Base-by-base conservation (phyloP, 2,113 vertebrate species). In the Varanus komodoensis region DNA sequence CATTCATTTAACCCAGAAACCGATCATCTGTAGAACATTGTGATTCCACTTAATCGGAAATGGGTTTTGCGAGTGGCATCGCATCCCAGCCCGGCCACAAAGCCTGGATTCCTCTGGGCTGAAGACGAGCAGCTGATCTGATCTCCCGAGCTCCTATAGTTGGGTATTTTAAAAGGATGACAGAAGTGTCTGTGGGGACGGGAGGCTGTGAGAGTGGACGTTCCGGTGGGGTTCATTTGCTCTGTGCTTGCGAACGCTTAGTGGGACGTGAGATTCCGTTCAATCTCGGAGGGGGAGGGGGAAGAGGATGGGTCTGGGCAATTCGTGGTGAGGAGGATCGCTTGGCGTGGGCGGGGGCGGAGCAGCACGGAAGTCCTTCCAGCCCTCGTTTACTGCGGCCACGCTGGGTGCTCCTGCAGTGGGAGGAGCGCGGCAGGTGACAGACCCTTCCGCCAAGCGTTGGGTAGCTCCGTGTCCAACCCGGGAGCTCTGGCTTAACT, bases 1-100 rank as follows among this genome's bases (percentile, higher is more conserved):
- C 61, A 85, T 84, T 73, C 90, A 94, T 4, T 78, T 73, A 89
- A 73, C 82, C 82, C 79, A 85, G 74, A 89, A 89, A 91, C 61
- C 68, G 19, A 50, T 32, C 0, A 67, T 52, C 2, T 88, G 82
- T 90, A 1, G 91, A 89, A 67, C 61, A 44, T 73, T 90, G 78
- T 93, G 52, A 77, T 85, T 71, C 71, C 3, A 25, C 32, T 91
- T 91, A 61, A 67, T 23, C n/a, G 0, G 82, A 75, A 90, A 34
- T 73, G 77, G 54, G 74, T 80, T 89, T 93, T 85, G 93, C 71
- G 74, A 61, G 82, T 29, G 71, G 80, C 91, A 1, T 2, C 19
- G 77, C 23, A 32, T 21, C 79, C 17, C 23, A 3, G 11, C 87
- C 79, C 71, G 77, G 44, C 25, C 83, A 92, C 74, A 89, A 32